Base-by-base conservation (phyloP, 1,140 invertebrate genomes). In the Drosophila nikananu region DNA sequence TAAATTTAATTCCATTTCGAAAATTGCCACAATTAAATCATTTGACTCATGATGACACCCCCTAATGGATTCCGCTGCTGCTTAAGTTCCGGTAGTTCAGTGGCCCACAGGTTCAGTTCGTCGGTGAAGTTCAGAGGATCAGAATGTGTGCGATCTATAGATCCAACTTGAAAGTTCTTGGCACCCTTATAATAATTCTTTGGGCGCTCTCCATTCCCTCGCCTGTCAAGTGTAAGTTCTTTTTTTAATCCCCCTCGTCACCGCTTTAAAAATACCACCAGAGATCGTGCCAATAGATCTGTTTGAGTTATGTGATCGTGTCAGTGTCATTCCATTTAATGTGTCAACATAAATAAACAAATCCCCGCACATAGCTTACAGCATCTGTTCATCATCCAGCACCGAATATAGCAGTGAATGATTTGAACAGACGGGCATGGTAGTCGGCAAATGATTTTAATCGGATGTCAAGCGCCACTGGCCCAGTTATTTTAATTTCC, bases 401-500 rank as follows among this genome's bases (percentile, higher is more conserved):
- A 83, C 71, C 75, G 27, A 54, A 15, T 23, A 6, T 23, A 23
- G 32, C 61, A 67, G 19, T 51, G 57, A 82, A 73, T 52, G 58
- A 44, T 44, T 25, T 8, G 0, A 62, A 21, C 66, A 60, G 55
- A 75, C 49, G 2, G 49, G 6, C 44, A 12, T n/a, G n/a, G n/a
- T 9, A 51, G 60, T 41, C 44, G 27, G 3, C 62, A 64, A 55
- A 67, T 37, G 41, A 57, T 73, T 46, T 30, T 65, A 57, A 90
- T 89, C 86, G 78, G 75, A 82, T 86, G 67, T 52, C 75, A 80
- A 64, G 72, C 79, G 71, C 64, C 86, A 91, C 66, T 91, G 86
- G 86, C 86, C 86, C 80, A 81, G 83, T 83, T 91, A 91, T 91
- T 91, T 91, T 91, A 91, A 91, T 91, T 81, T 41, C 51, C 32